phyloP scores from a whole-genome alignment of 1,140 invertebrate species.

The Ganaspis sp. region DNA sequence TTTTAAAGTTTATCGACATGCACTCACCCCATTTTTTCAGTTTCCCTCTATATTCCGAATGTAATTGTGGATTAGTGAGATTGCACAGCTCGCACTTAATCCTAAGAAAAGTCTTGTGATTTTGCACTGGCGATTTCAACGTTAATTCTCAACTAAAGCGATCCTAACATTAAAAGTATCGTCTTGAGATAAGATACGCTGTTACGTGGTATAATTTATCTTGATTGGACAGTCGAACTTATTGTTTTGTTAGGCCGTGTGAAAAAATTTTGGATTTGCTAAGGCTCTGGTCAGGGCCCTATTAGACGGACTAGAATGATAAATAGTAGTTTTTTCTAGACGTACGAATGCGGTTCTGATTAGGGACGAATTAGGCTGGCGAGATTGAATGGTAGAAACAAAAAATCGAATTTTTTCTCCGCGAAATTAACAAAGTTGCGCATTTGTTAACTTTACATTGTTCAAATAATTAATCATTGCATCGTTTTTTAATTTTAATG shows the following conservation, averaged over 20 bases:
- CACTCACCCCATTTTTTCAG: slow-evolving; percentile 21
- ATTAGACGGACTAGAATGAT: too few species aligned
- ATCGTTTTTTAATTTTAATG: too few species aligned
- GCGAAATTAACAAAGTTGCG: too few species aligned
- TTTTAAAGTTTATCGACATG: background rate
- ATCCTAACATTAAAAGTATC: slow-evolving; percentile 12
- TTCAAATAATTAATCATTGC: too few species aligned
- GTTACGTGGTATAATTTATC: slow-evolving; percentile 31
- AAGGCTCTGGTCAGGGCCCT: too few species aligned
- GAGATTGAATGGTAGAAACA: too few species aligned
- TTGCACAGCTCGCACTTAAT: background rate
- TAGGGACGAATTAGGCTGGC: too few species aligned
- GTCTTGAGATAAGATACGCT: slow-evolving; percentile 30
- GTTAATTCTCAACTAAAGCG: slow-evolving; percentile 11
- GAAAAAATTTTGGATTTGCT: too few species aligned
- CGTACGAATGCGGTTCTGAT: too few species aligned
- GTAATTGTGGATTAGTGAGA: background rate
- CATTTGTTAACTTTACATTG: too few species aligned
- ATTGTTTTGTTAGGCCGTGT: slow-evolving; percentile 7
- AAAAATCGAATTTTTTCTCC: background rate
- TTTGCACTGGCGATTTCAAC: background rate
- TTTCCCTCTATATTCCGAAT: background rate
- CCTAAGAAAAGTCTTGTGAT: background rate
- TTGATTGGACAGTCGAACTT: slow-evolving; percentile 8
- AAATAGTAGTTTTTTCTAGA: too few species aligned